phyloP scores from a whole-genome alignment of 2,113 vertebrate species.

The Malurus alboscapulatus region DNA sequence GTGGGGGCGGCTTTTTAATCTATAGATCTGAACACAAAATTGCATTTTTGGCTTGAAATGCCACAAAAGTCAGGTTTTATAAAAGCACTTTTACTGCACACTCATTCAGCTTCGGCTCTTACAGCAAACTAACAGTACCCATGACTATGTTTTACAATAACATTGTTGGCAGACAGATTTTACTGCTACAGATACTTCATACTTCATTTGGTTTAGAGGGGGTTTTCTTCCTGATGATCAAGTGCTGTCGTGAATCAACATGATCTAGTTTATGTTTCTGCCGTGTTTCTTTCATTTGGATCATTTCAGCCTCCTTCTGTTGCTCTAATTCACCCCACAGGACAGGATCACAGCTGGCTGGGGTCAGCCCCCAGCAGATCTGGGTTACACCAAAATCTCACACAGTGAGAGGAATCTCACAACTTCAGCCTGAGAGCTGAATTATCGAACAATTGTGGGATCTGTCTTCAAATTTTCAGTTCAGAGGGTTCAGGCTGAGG shows the following conservation, averaged over 20 bases:
- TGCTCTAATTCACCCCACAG: neutral
- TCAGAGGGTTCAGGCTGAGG: neutral
- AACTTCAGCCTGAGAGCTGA: neutral
- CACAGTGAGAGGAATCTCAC: neutral
- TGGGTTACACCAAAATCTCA: neutral
- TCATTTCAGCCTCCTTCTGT: neutral
- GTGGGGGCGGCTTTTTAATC: neutral
- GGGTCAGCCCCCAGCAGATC: neutral
- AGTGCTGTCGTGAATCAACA: neutral
- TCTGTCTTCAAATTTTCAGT: neutral
- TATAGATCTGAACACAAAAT: neutral
- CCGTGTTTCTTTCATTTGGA: neutral
- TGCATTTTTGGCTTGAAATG: neutral
- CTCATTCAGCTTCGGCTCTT: neutral
- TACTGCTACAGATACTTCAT: constrained; percentile 13
- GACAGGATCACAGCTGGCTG: neutral
- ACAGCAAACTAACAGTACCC: neutral
- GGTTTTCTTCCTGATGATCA: constrained; percentile 12
- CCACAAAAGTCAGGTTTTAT: constrained; percentile 19
- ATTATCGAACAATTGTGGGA: neutral
- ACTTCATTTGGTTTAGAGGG: constrained; percentile 7
- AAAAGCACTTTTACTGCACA: neutral
- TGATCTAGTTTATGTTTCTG: constrained; percentile 1
- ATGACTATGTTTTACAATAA: neutral
- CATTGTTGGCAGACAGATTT: constrained; percentile 26